Evolutionary conservation across 2,113 vertebrate species (phyloP).

Genomic region (Perca fluviatilis): DNA sequence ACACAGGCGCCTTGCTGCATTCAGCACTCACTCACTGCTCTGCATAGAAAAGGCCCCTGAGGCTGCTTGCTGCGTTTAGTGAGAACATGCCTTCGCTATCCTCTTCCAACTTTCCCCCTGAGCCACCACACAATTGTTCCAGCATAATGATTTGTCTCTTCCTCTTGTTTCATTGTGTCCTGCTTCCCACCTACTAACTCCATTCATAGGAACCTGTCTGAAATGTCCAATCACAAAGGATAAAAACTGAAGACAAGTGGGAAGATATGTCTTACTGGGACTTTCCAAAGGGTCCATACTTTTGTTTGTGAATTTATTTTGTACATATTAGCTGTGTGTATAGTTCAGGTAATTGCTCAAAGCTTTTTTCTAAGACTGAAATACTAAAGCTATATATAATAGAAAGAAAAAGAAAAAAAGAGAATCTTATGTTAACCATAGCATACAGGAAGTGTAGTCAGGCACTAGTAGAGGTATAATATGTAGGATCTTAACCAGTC

Average conservation of each 20-base stretch:
- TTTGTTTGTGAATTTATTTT: conserved; percentile 66
- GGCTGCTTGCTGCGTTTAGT: conserved; percentile 14
- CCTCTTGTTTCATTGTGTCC: neutral
- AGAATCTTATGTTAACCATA: conserved; percentile 53
- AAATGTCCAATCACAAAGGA: conserved; percentile 17
- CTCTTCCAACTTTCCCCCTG: neutral
- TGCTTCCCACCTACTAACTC: conserved; percentile 17
- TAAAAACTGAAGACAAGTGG: conserved; percentile 3
- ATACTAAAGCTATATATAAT: conserved; percentile 34
- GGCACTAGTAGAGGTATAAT: conserved; percentile 53
- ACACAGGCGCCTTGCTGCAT: neutral
- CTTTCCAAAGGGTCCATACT: conserved; percentile 30
- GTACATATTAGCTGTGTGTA: conserved; percentile 81
- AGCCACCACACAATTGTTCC: conserved; percentile 7
- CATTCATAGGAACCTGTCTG: conserved; percentile 22
- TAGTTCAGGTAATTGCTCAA: conserved; percentile 64
- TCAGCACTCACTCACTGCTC: neutral
- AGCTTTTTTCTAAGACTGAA: conserved; percentile 44
- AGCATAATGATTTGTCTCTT: neutral
- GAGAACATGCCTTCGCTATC: conserved; percentile 23
- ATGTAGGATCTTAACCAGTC: conserved; percentile 71
- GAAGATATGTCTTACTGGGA: conserved; percentile 39
- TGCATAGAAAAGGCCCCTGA: neutral
- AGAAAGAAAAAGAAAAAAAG: conserved; percentile 22
- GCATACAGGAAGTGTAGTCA: conserved; percentile 69